Evolutionary conservation across 2,797 vertebrate species (phyloP).

Genomic region (Phrynocephalus forsythii): DNA sequence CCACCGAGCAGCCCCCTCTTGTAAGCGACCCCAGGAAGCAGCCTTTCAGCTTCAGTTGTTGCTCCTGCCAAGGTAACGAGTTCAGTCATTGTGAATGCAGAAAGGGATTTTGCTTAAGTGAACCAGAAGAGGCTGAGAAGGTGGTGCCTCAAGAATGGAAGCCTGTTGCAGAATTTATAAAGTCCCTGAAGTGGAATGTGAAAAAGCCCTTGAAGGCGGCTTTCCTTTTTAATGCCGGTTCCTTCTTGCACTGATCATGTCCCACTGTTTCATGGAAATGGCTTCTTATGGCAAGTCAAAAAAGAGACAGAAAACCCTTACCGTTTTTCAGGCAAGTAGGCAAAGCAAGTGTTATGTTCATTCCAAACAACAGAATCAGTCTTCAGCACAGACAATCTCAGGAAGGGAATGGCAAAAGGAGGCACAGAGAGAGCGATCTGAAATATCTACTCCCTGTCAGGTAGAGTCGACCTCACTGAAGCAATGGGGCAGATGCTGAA

Average conservation of each 20-base stretch:
- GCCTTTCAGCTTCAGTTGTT: background rate
- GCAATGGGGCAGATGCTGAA: too few relatives aligned
- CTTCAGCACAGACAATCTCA: background rate
- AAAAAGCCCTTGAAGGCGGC: constrained; percentile 17
- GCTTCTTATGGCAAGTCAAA: background rate
- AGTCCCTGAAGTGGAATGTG: constrained; percentile 16
- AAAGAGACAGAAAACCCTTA: background rate
- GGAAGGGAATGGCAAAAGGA: background rate
- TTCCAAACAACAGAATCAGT: background rate
- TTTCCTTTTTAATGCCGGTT: background rate
- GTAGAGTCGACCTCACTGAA: too few relatives aligned
- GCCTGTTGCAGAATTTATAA: background rate
- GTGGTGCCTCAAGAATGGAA: constrained; percentile 10
- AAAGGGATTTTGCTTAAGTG: constrained; percentile 17
- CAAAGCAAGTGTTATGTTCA: background rate
- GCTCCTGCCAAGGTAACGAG: background rate
- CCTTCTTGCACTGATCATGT: background rate
- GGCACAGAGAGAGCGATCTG: background rate
- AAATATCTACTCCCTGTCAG: background rate
- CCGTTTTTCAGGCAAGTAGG: background rate
- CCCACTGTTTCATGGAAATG: constrained; percentile 16
- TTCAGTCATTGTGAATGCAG: background rate
- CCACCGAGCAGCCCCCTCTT: too few relatives aligned
- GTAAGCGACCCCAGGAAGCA: background rate
- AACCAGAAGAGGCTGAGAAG: background rate